Conservation (phyloP, 1,140 invertebrate genomes). For the Lepidurus arcticus region DNA sequence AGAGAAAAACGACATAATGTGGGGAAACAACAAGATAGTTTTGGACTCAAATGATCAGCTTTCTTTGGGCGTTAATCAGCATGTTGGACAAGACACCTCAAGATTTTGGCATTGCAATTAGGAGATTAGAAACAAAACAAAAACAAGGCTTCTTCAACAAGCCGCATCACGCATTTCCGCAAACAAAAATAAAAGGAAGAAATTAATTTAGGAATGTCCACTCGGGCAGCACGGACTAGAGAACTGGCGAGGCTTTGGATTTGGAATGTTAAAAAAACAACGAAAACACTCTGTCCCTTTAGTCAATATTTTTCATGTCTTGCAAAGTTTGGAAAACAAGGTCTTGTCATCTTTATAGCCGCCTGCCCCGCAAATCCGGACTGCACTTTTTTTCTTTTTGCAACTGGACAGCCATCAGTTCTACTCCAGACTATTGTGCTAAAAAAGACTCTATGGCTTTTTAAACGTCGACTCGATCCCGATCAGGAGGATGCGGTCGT, state of each 20-base stretch:
- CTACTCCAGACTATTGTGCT: neutral
- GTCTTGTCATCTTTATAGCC: neutral
- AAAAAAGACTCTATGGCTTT: neutral
- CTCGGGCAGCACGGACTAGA: conserved; percentile 8
- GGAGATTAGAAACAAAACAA: neutral
- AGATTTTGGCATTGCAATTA: conserved; percentile 6
- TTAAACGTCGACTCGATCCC: neutral
- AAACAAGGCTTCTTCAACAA: neutral
- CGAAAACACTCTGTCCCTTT: neutral
- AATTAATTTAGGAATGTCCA: neutral
- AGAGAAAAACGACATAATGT: too few relatives aligned
- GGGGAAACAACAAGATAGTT: too few relatives aligned
- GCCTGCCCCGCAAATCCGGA: neutral
- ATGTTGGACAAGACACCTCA: neutral
- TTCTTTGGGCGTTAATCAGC: neutral
- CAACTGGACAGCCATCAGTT: neutral
- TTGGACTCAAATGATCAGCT: neutral
- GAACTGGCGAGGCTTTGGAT: conserved; percentile 2
- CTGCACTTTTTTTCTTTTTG: neutral
- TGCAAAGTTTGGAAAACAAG: neutral
- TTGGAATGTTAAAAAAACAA: neutral
- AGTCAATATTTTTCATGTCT: neutral
- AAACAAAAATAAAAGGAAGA: neutral
- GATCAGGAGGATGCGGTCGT: neutral
- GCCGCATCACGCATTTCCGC: neutral